Conservation (phyloP, 2,797 vertebrate genomes). For the Cottoperca gobio region DNA sequence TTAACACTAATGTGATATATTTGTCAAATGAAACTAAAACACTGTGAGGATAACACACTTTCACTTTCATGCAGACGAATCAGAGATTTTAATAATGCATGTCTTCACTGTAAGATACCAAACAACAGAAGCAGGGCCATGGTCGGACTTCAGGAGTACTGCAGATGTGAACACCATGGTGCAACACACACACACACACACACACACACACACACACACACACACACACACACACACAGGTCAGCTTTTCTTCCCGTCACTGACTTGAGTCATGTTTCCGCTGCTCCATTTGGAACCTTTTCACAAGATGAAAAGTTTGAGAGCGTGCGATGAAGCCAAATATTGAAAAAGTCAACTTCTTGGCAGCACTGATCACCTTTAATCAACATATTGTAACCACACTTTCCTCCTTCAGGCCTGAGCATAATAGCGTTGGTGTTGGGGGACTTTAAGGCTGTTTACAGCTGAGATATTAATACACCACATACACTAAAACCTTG, state of each 20-base stretch:
- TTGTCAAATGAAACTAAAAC: neutral
- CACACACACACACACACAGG: conserved; percentile 21
- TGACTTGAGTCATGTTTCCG: conserved; percentile 55
- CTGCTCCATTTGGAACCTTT: conserved; percentile 60
- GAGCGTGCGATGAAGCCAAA: conserved; percentile 65
- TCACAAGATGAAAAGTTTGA: conserved; percentile 70
- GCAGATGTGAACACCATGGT: conserved; percentile 22
- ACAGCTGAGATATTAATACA: conserved; percentile 38
- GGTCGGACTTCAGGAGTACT: conserved; percentile 4
- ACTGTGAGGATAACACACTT: neutral
- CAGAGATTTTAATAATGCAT: neutral
- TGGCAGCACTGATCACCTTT: conserved; percentile 70
- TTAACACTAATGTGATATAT: neutral
- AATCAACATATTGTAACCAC: conserved; percentile 57
- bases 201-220: neutral
- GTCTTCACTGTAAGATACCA: neutral
- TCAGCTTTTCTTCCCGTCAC: conserved; percentile 59
- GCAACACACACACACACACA: neutral
- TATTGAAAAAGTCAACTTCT: conserved; percentile 69
- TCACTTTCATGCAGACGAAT: conserved; percentile 5
- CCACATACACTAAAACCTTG: conserved; percentile 2
- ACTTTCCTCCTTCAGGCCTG: conserved; percentile 15
- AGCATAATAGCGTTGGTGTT: conserved; percentile 24
- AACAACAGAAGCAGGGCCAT: neutral
- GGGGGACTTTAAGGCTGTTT: conserved; percentile 25